Conservation (phyloP, 2,888 invertebrate genomes). For the Teinopalpus imperialis region DNA sequence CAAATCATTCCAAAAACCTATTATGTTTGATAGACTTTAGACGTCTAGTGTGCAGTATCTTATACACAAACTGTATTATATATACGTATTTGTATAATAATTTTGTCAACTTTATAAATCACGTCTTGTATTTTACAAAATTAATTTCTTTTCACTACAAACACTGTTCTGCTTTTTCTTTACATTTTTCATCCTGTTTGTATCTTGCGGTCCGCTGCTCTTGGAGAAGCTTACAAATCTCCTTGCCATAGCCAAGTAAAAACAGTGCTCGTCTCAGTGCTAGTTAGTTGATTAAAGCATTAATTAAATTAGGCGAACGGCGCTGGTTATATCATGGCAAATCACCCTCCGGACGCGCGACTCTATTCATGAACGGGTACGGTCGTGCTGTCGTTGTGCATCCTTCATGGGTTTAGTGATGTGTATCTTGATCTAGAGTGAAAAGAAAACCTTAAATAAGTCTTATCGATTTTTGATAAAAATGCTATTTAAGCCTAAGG, state of each 20-base stretch:
- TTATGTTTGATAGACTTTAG: no score
- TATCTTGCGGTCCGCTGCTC: slow-evolving; percentile 19
- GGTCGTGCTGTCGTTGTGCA: slow-evolving; percentile 15
- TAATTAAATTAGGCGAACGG: slow-evolving; percentile 62
- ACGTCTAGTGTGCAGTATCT: no score
- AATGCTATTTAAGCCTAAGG: no score
- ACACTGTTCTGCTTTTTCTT: slow-evolving; percentile 21
- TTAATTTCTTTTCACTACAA: no score
- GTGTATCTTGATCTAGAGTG: neutral
- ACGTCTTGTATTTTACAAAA: no score
- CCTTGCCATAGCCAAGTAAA: slow-evolving; percentile 36
- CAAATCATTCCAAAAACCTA: no score
- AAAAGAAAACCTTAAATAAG: neutral
- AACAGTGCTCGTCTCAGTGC: slow-evolving; percentile 36
- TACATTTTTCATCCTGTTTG: slow-evolving; percentile 18
- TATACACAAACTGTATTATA: no score
- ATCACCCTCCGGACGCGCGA: slow-evolving; percentile 40
- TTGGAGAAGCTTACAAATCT: slow-evolving; percentile 12
- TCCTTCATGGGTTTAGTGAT: slow-evolving; percentile 11
- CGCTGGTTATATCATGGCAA: slow-evolving; percentile 60
- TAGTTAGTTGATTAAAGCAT: slow-evolving; percentile 69
- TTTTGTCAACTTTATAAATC: no score
- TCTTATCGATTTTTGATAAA: no score
- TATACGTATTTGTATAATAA: no score
- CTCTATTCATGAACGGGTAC: slow-evolving; percentile 16